These are phyloP conservation scores for Bombus waltoni DNA, from an alignment of 1,140 invertebrate species.

Conservation along the genomic window DNA sequence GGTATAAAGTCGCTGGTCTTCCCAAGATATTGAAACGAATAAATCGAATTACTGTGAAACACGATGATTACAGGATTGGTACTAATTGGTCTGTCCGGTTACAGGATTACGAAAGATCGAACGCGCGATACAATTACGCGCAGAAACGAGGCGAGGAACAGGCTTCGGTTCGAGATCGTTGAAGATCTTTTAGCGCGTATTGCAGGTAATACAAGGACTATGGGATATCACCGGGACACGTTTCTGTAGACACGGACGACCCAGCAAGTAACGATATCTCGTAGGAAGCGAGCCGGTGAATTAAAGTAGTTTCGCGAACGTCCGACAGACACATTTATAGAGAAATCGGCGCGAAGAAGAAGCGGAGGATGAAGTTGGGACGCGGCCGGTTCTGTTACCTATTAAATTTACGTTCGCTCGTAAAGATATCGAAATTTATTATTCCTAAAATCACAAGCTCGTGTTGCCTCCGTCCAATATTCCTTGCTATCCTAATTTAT, in stretches of 20 bases:
- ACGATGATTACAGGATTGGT: constrained; percentile 8
- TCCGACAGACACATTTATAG: constrained; percentile 21
- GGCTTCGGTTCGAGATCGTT: constrained; percentile 4
- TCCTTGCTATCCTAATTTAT: constrained; percentile 50
- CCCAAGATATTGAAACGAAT: background rate
- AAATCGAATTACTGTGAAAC: background rate
- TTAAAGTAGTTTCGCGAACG: constrained; percentile 32
- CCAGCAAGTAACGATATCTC: background rate
- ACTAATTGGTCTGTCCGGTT: background rate
- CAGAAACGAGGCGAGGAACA: background rate
- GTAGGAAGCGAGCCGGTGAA: background rate
- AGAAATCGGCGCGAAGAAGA: background rate
- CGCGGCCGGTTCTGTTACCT: constrained; percentile 19
- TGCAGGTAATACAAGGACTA: background rate
- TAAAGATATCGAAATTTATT: constrained; percentile 63
- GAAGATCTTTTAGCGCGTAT: constrained; percentile 25
- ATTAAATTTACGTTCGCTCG: constrained; percentile 50
- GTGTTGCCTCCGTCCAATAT: constrained; percentile 43
- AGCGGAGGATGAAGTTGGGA: background rate
- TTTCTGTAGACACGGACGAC: background rate
- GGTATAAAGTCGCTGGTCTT: background rate
- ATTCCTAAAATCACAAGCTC: constrained; percentile 58
- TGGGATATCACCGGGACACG: background rate
- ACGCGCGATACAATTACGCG: background rate
- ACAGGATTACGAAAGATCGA: constrained; percentile 1